phyloP scores from a whole-genome alignment of 2,113 vertebrate species.

The Lophura nycthemera region DNA sequence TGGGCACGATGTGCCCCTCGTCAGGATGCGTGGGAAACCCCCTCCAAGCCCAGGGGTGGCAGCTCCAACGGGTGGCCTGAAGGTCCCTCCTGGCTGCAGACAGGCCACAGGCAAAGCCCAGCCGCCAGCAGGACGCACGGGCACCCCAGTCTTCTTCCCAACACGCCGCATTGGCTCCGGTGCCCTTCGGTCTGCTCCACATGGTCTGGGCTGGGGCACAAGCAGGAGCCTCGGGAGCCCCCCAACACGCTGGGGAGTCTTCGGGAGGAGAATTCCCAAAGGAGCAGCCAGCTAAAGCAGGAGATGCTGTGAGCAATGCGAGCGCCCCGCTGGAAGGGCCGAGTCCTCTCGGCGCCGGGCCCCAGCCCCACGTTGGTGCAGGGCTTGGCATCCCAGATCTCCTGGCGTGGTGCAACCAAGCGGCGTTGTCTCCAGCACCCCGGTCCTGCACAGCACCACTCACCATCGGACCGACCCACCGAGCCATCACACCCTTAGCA shows the following conservation, averaged over 20 bases:
- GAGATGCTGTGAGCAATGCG: background rate
- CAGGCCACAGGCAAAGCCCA: background rate
- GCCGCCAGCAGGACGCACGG: background rate
- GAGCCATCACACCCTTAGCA: fast-evolving
- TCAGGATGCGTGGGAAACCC: background rate
- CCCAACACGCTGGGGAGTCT: background rate
- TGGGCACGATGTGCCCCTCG: background rate
- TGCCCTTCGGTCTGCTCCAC: constrained; percentile 58
- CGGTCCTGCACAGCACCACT: background rate
- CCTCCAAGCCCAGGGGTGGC: background rate
- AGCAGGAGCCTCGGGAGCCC: background rate
- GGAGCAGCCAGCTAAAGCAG: constrained; percentile 45
- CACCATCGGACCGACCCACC: background rate
- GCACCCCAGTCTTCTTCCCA: constrained; percentile 72
- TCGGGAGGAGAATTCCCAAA: background rate
- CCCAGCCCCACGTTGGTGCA: background rate
- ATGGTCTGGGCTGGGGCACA: background rate
- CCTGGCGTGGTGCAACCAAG: background rate
- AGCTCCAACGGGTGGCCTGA: background rate
- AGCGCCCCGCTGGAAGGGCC: background rate
- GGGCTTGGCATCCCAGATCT: background rate
- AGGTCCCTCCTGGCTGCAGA: constrained; percentile 35
- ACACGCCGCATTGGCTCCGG: constrained; percentile 23
- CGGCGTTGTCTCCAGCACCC: background rate
- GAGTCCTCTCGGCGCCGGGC: background rate